Evolutionary conservation across 2,888 invertebrate species (phyloP).

Genomic region (Unio delphinus): DNA sequence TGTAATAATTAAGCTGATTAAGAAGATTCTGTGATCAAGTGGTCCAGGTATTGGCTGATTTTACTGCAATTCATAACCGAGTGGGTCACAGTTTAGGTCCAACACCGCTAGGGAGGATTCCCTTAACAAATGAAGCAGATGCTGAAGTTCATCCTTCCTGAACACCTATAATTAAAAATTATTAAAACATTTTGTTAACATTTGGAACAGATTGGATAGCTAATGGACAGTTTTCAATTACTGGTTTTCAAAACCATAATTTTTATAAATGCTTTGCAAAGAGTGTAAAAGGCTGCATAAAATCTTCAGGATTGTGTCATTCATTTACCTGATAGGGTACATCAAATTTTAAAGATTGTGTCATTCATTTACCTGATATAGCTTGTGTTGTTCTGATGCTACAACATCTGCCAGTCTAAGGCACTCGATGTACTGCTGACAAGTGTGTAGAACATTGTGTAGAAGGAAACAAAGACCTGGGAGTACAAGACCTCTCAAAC

Average conservation of each 20-base stretch:
- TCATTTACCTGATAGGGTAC: conserved; percentile 76
- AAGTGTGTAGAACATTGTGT: conserved; percentile 84
- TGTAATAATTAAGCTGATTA: no score
- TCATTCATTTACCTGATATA: conserved; percentile 80
- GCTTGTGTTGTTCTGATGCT: conserved; percentile 82
- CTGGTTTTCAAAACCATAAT: no score
- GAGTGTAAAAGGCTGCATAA: no score
- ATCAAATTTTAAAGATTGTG: background rate
- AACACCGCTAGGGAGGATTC: conserved; percentile 84
- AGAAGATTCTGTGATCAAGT: no score
- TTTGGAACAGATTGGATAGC: no score
- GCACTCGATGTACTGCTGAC: conserved; percentile 83
- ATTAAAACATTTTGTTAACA: no score
- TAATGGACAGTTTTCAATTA: no score
- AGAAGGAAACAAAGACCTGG: conserved; percentile 87
- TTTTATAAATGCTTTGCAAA: no score
- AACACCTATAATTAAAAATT: conserved; percentile 62
- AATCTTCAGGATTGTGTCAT: background rate
- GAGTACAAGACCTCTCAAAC: conserved; percentile 85
- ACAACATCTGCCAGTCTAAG: conserved; percentile 85
- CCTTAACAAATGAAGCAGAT: conserved; percentile 83
- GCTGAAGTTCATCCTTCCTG: conserved; percentile 81
- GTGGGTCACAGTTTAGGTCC: conserved; percentile 85
- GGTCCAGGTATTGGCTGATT: no score
- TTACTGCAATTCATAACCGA: conserved; percentile 75